Conservation (phyloP, 2,113 vertebrate species). For the Mesembrinibis cayennensis region DNA sequence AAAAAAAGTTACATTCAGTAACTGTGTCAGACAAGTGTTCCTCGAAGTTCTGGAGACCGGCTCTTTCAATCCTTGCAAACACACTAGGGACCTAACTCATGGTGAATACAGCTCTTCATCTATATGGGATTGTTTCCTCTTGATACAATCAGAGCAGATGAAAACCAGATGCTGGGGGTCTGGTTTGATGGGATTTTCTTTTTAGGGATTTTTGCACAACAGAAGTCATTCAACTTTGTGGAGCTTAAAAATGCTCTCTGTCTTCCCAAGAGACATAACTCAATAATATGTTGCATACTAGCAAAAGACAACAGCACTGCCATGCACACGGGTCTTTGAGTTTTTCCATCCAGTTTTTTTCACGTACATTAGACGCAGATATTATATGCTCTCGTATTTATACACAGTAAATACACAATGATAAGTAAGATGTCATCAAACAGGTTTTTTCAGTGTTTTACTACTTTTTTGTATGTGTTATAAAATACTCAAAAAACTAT, state of each 20-base stretch:
- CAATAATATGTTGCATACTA: not conserved
- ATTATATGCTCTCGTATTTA: not conserved
- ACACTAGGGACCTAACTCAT: not conserved
- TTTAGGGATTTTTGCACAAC: conserved; percentile 39
- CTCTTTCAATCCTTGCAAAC: conserved; percentile 32
- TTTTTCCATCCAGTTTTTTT: not conserved
- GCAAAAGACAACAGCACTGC: not conserved
- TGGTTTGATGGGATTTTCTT: conserved; percentile 33
- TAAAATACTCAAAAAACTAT: not conserved
- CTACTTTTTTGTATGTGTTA: not conserved
- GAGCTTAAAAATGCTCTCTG: conserved; percentile 23
- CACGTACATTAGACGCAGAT: not conserved
- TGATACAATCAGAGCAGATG: conserved; percentile 51
- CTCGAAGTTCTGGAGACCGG: not conserved
- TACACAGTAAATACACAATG: not conserved
- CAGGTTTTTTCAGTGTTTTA: not conserved
- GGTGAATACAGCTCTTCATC: conserved; percentile 31
- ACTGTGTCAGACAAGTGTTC: not conserved
- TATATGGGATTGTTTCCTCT: conserved; percentile 47
- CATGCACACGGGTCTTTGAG: not conserved
- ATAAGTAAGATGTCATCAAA: not conserved
- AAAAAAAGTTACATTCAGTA: not conserved
- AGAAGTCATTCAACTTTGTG: conserved; percentile 30
- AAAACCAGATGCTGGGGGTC: conserved; percentile 52
- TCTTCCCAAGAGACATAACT: conserved; percentile 28